Evolutionary conservation across 92 coral and sea anemone genomes (phyloP), one percentile per base, ranked within the genome.

Genomic region (Palythoa grandis): DNA sequence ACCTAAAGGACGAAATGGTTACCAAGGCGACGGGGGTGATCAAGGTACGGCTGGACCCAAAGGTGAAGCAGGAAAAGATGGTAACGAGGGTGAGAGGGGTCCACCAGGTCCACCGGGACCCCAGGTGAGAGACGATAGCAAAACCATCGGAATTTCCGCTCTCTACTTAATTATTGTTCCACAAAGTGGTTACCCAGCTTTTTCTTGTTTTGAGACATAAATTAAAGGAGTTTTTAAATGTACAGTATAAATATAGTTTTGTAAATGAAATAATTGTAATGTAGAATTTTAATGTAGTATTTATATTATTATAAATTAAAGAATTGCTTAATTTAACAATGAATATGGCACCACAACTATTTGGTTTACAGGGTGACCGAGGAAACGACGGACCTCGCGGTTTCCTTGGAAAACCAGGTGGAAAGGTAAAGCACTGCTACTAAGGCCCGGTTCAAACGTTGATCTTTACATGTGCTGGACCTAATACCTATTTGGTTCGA

Each of bases 11-110:
- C 85, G 74, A 15, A 29, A 15, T 17, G 85, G 85, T 17, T 80
- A 80, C 85, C 85, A 80, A 65, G 85, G 85, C 25, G 85, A 80
- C 39, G 73, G 60, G 58, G 85, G 85, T 29, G 43, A 52, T 67
- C 74, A 61, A 80, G 85, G 85, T 12, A 50, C 12, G 40, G 3
- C 60, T 1, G 85, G 85, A 17, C 47, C 61, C 22, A 80, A 80
- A 66, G 85, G 85, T 48, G 74, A 66, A 80, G 74, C 29, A 2
- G 85, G 74, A 80, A 66, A 24, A 12, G 85, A 80, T 23, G 85
- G 85, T 52, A 15, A 29, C 1, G 40, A 16, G 0, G 85, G 85
- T 15, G 22, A 8, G 10, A n/a, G 11, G 3, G 85, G 85, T 1
- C 38, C 74, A 67, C 50, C 85, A 40, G 85, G 85, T 47, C 23